These are phyloP conservation scores for Phenganax subtilis DNA, from an alignment of 92 coral and sea anemone genomes.

Conservation along the genomic window DNA sequence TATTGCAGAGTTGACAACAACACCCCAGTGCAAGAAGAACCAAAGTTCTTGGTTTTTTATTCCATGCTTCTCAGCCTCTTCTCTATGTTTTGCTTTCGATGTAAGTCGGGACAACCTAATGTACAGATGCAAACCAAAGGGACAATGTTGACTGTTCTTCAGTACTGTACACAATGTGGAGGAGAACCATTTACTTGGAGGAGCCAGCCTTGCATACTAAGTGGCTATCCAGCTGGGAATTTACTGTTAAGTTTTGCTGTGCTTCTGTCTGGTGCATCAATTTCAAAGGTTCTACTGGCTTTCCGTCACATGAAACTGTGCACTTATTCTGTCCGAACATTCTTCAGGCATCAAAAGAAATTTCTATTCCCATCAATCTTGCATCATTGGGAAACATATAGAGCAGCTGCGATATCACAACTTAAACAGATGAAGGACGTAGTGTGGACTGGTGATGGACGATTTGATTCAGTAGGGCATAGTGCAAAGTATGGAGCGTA, in stretches of 20 bases:
- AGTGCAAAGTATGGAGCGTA: constrained; percentile 8
- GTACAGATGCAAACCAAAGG: constrained; percentile 46
- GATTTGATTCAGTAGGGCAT: constrained; percentile 7
- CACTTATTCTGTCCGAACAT: constrained; percentile 8
- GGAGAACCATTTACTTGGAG: constrained; percentile 33
- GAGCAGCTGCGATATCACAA: constrained; percentile 32
- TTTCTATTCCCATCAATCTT: constrained; percentile 22
- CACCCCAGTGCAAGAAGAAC: constrained; percentile 41
- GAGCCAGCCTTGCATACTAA: constrained; percentile 22
- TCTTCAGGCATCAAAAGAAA: constrained; percentile 16
- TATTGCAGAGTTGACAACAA: constrained; percentile 45
- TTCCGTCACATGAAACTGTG: constrained; percentile 31
- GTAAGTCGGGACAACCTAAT: constrained; percentile 47
- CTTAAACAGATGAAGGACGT: constrained; percentile 38
- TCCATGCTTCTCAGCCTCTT: constrained; percentile 39
- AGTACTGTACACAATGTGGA: constrained; percentile 33
- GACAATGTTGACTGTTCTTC: constrained; percentile 54
- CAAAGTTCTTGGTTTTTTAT: constrained; percentile 21
- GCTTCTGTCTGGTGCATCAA: constrained; percentile 36
- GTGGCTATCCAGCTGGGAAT: constrained; percentile 37
- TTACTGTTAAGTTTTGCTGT: constrained; percentile 33
- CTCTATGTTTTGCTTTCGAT: constrained; percentile 52
- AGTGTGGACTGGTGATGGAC: constrained; percentile 31
- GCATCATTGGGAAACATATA: constrained; percentile 12
- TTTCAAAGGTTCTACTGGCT: constrained; percentile 27